A percentile compares a stretch with the other conserved stretches of the same genome.
phyloP scores from a whole-genome alignment of 1,140 invertebrate species.

The Neodiprion lecontei region DNA sequence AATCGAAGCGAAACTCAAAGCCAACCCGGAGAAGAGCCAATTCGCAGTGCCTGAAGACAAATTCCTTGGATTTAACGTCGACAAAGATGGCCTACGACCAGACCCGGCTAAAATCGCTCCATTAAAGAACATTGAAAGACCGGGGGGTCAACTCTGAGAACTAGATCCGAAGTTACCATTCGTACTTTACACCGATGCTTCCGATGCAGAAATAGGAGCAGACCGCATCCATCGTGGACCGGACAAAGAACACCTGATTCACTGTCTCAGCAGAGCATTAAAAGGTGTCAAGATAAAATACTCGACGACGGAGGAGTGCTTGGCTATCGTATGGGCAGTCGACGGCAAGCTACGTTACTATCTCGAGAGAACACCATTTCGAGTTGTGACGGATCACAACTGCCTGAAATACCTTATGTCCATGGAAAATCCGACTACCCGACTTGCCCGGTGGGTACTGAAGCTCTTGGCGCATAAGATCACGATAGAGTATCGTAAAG shows the following conservation, averaged over 20 bases:
- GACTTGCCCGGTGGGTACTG: slow-evolving; percentile 29
- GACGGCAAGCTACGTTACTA: too few species aligned
- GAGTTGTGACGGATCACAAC: slow-evolving; percentile 52
- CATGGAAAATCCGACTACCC: slow-evolving; percentile 40
- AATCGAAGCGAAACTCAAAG: slow-evolving; percentile 33
- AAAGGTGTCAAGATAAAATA: too few species aligned
- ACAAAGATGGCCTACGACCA: slow-evolving; percentile 1
- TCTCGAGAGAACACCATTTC: slow-evolving; percentile 43
- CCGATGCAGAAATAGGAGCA: too few species aligned
- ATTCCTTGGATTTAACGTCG: slow-evolving; percentile 19
- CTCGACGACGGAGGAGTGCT: too few species aligned
- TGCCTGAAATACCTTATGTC: slow-evolving; percentile 47
- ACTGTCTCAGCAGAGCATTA: too few species aligned
- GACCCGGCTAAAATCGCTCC: slow-evolving; percentile 17
- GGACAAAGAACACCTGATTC: too few species aligned
- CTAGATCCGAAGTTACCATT: background rate
- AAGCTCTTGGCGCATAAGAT: slow-evolving; percentile 42
- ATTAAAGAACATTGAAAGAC: background rate
- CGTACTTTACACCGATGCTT: background rate
- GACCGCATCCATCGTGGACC: too few species aligned
- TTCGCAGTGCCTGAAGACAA: slow-evolving; percentile 27
- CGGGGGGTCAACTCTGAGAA: background rate
- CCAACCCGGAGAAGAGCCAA: slow-evolving; percentile 36
- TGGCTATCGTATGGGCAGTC: too few species aligned
- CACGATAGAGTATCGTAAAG: slow-evolving; percentile 40